phyloP scores from a whole-genome alignment of 2,888 invertebrate genomes.

The Sarcophaga rosellei region DNA sequence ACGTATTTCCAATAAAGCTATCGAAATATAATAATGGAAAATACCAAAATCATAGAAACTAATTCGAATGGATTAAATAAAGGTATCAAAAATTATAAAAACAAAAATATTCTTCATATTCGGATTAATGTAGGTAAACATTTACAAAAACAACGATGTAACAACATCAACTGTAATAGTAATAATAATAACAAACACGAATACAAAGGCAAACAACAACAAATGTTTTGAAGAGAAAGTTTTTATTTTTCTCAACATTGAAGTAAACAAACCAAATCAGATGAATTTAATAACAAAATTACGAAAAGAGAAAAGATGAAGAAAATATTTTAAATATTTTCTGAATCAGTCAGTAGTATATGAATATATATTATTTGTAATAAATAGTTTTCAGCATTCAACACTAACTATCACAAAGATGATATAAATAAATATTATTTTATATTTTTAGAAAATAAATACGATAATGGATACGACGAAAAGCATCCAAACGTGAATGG shows the following conservation, averaged over 20 bases:
- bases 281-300: neutral
- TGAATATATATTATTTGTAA: neutral
- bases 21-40: conserved; percentile 40
- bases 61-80: neutral
- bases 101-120: neutral
- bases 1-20: neutral
- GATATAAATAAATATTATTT: neutral
- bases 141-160: neutral
- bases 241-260: conserved; percentile 22
- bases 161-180: neutral
- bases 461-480: neutral
- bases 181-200: conserved; percentile 5
- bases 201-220: neutral
- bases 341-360: neutral
- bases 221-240: conserved; percentile 14
- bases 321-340: neutral
- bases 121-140: conserved; percentile 11
- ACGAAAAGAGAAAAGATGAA: neutral
- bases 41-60: neutral
- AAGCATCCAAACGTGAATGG: neutral
- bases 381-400: neutral
- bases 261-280: neutral
- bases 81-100: neutral
- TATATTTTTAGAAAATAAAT: conserved; percentile 29
- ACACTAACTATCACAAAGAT: too few species aligned